A percentile compares a stretch with the other conserved stretches of the same genome.
Evolutionary conservation across 2,797 vertebrate species (phyloP).

Genomic region (Arnoldichthys spilopterus): DNA sequence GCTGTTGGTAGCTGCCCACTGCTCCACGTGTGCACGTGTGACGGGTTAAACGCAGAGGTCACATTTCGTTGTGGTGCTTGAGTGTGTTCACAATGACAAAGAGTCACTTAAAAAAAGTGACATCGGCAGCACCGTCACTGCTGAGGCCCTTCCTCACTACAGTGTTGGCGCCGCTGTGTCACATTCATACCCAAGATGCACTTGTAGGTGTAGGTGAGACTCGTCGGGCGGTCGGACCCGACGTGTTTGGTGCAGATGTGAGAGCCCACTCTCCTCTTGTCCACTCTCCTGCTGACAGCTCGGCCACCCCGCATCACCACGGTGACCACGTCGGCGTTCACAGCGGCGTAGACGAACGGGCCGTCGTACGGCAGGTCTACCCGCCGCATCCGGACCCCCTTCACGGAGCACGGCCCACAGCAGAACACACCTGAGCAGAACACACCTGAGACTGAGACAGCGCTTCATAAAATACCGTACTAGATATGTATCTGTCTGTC

Average conservation of each 20-base stretch:
- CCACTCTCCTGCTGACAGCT: slow-evolving; percentile 73
- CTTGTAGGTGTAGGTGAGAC: slow-evolving; percentile 83
- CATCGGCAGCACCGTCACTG: too few species aligned
- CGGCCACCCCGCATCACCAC: slow-evolving; percentile 70
- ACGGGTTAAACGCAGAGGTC: too few species aligned
- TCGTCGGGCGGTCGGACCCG: slow-evolving; percentile 72
- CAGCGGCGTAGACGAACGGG: neutral
- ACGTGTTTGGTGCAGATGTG: slow-evolving; percentile 86
- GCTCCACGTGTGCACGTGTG: too few species aligned
- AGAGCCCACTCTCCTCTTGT: slow-evolving; percentile 75
- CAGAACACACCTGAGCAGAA: slow-evolving; percentile 74
- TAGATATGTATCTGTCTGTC: too few species aligned
- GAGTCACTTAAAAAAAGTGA: too few species aligned
- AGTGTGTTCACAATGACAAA: too few species aligned
- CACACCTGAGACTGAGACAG: too few species aligned
- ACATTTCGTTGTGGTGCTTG: too few species aligned
- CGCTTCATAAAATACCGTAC: too few species aligned
- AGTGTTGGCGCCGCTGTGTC: neutral
- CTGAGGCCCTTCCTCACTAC: neutral
- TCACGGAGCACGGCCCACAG: slow-evolving; percentile 83
- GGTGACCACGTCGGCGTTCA: neutral
- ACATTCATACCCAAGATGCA: slow-evolving; percentile 18
- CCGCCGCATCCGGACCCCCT: slow-evolving; percentile 73
- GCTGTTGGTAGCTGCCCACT: too few species aligned
- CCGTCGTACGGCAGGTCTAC: neutral